A percentile compares a stretch with the other conserved stretches of the same genome.
Evolutionary conservation across 2,113 vertebrate species (phyloP).

Genomic region (Poicephalus meyeri): DNA sequence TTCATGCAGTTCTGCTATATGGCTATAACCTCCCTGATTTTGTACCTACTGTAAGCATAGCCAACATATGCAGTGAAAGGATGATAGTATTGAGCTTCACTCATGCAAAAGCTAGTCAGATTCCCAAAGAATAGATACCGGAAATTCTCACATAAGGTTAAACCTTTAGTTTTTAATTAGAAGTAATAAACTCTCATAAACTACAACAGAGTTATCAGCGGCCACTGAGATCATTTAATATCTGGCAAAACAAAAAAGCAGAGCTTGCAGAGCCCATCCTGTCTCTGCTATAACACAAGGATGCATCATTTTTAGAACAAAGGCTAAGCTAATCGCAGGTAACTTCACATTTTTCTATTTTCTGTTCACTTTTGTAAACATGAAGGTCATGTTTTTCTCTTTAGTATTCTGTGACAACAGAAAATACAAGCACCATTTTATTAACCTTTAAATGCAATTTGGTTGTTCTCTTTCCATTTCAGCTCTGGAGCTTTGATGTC

Average conservation of each 20-base stretch:
- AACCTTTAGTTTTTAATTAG: not conserved
- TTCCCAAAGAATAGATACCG: not conserved
- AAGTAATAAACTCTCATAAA: not conserved
- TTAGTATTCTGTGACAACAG: slow-evolving; percentile 58
- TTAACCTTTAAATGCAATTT: slow-evolving; percentile 58
- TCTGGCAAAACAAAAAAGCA: slow-evolving; percentile 2
- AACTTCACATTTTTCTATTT: slow-evolving; percentile 37
- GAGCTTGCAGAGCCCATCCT: not conserved
- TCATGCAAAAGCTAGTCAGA: not conserved
- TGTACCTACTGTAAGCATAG: not conserved
- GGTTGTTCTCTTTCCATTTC: slow-evolving; percentile 33
- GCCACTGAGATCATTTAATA: not conserved
- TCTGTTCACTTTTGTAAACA: slow-evolving; percentile 40
- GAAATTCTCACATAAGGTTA: not conserved
- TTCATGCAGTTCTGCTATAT: not conserved
- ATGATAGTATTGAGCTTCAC: not conserved
- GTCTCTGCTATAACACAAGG: not conserved
- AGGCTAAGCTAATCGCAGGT: slow-evolving; percentile 21
- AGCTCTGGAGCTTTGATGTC: slow-evolving; percentile 60
- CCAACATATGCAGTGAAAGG: not conserved
- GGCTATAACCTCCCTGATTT: not conserved
- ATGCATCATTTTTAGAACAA: slow-evolving; percentile 42
- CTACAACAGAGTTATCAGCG: not conserved
- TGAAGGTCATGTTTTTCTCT: slow-evolving; percentile 46
- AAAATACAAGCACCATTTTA: slow-evolving; percentile 54